Evolutionary conservation across 2,113 vertebrate species (phyloP), one percentile per base, ranked within the genome.

Genomic region (Calyptommatus sinebrachiatus): DNA sequence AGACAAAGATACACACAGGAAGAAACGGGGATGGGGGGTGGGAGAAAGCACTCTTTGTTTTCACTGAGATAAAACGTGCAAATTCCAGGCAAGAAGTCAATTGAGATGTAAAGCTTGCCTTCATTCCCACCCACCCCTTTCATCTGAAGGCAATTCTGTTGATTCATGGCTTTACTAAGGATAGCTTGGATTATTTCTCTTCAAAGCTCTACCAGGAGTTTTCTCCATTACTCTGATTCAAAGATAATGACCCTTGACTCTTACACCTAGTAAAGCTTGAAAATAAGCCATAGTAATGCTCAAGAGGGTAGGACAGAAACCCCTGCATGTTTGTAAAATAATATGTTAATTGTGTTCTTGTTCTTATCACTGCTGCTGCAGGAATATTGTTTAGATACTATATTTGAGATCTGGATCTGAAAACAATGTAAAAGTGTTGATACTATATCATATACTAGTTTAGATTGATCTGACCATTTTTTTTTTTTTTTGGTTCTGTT

Each of bases 171-270:
- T 72, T 69, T 53, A 35, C 68, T 16, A 80, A 77, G 1, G n/a
- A 68, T 26, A 76, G 0, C 41, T 48, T 72, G 60, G 78, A 79
- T 79, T 72, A 31, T 80, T 84, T 88, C 78, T 35, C 53, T 28
- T 80, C 61, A 71, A 79, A 79, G 53, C 0, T 24, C 0, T 68
- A 45, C 10, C 5, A n/a, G 45, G 1, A 57, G 0, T 14, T 82
- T 50, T 31, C 63, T 82, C 65, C 72, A 21, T 6, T 1, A 20
- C 35, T 46, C 60, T 69, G n/a, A 79, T 83, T 77, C 74, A 53
- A 2, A 22, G 66, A 67, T 82, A 7, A 0, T 65, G 31, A 62
- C 57, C 57, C 46, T 61, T 48, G 74, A 8, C 28, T n/a, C 62
- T 50, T 24, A 45, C 57, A 41, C 31, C 10, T 62, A 7, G 10